These are phyloP conservation scores for Salvator merianae DNA, from an alignment of 2,113 vertebrate species.

Conservation along the genomic window DNA sequence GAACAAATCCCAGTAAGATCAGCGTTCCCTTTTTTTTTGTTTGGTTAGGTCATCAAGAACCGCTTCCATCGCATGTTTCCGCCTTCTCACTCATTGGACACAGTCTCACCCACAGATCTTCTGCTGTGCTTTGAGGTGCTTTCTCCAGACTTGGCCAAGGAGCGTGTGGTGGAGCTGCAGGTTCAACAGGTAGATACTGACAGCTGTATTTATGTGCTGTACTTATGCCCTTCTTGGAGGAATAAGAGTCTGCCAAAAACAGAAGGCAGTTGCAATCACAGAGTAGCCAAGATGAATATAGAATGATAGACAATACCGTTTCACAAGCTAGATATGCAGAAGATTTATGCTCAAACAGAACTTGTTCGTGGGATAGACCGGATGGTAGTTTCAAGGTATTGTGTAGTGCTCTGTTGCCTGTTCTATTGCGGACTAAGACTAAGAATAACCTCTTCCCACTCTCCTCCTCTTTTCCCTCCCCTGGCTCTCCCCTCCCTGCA, in stretches of 20 bases:
- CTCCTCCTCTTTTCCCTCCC: no score
- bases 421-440: no score
- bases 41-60: slow-evolving; percentile 86
- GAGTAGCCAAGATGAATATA: background rate
- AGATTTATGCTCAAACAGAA: no score
- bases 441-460: no score
- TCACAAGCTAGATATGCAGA: no score
- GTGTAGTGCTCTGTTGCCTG: no score
- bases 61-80: slow-evolving; percentile 88
- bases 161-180: slow-evolving; percentile 87
- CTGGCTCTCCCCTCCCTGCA: no score
- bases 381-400: no score
- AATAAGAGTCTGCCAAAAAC: background rate
- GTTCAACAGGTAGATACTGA: slow-evolving; percentile 88
- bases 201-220: no score
- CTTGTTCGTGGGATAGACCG: no score
- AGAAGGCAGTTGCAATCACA: background rate
- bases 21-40: slow-evolving; percentile 1
- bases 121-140: slow-evolving; percentile 96
- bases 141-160: slow-evolving; percentile 92
- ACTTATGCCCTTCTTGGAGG: background rate
- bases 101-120: slow-evolving; percentile 83
- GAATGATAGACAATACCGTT: no score
- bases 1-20: no score
- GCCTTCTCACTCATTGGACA: slow-evolving; percentile 88